Evolutionary conservation across 2,113 vertebrate genomes (phyloP).

Genomic region (Myrmecophaga tridactyla): DNA sequence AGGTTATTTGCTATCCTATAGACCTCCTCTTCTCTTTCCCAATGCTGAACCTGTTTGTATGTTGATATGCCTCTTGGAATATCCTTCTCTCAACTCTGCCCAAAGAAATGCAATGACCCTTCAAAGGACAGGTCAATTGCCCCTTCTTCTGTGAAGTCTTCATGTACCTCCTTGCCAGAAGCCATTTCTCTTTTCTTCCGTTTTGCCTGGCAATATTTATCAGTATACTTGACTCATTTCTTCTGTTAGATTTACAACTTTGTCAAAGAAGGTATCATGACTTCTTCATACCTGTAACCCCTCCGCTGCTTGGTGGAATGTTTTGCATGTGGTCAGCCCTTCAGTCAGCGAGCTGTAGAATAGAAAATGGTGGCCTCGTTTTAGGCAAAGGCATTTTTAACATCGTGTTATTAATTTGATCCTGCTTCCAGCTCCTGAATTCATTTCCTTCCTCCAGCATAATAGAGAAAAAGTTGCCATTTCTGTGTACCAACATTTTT

Average conservation of each 20-base stretch:
- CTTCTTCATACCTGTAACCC: not conserved
- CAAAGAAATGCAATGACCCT: not conserved
- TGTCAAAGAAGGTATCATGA: not conserved
- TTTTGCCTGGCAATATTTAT: not conserved
- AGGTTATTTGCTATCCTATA: not conserved
- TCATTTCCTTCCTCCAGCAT: slow-evolving; percentile 54
- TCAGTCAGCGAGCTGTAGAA: not conserved
- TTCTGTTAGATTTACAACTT: not conserved
- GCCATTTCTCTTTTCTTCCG: not conserved
- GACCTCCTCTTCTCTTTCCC: not conserved
- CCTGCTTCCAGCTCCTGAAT: not conserved
- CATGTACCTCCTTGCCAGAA: not conserved
- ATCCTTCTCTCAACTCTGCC: not conserved
- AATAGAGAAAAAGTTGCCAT: slow-evolving; percentile 20
- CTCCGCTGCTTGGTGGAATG: not conserved
- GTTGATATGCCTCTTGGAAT: not conserved
- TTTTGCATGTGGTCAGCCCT: not conserved
- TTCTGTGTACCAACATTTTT: slow-evolving; percentile 33
- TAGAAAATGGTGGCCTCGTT: not conserved
- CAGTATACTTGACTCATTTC: not conserved
- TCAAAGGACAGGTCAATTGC: not conserved
- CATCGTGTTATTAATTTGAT: not conserved
- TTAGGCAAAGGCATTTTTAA: not conserved
- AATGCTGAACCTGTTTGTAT: not conserved
- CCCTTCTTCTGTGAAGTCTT: not conserved